Evolutionary conservation across 2,113 vertebrate genomes (phyloP).

Genomic region (Talpa occidentalis): DNA sequence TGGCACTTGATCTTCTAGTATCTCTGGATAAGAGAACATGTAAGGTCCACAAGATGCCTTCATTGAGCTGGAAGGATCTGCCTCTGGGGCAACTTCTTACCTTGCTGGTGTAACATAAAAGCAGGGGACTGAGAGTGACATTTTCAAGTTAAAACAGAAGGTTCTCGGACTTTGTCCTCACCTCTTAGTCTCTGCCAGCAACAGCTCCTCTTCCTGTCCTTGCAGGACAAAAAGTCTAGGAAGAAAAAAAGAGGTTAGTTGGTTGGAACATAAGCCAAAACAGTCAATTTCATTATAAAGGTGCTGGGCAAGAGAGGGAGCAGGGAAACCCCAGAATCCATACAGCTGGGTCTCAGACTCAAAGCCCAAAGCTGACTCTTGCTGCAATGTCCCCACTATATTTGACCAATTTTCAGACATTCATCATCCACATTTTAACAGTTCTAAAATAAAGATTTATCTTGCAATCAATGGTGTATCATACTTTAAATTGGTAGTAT

Average conservation of each 20-base stretch:
- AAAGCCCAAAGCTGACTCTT: neutral
- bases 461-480: neutral
- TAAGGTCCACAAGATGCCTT: neutral
- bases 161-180: neutral
- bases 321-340: neutral
- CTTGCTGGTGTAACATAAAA: neutral
- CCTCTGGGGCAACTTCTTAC: neutral
- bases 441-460: neutral
- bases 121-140: neutral
- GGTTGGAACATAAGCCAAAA: neutral
- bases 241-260: neutral
- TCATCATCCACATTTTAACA: neutral
- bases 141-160: neutral
- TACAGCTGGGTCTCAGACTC: neutral
- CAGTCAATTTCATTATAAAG: neutral
- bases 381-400: too few relatives aligned
- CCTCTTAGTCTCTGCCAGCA: neutral
- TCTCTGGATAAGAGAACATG: neutral
- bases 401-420: neutral
- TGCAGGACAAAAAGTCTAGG: neutral
- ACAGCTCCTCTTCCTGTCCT: neutral
- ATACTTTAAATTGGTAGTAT: neutral
- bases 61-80: neutral
- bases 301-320: rapidly evolving
- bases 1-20: neutral